Evolutionary conservation across 1,140 invertebrate species (phyloP), one percentile per base, ranked within the genome.

Genomic region (Hypothenemus hampei): DNA sequence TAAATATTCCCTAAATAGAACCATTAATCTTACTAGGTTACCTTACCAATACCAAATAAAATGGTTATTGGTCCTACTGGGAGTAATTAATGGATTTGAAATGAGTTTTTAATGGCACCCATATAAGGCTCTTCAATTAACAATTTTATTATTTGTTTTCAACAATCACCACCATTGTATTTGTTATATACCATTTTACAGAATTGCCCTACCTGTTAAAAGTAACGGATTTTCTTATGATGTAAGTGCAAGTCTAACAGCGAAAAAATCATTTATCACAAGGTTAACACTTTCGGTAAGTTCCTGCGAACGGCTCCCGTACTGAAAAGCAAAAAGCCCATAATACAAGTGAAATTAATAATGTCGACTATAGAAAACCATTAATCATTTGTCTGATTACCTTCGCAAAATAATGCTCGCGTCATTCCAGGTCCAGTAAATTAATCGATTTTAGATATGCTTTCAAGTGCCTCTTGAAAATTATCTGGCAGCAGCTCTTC

Each of bases 391-490:
- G 35, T 26, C 48, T 39, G 48, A 50, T 79, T 77, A 90, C 87
- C 84, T 75, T 87, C n/a, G 82, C 63, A 85, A 80, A 68, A 90
- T 87, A 65, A 89, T 88, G 67, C 86, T 82, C 49, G 86, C 84
- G 63, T 85, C 83, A 65, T 87, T 78, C 58, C 73, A 83, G 33
- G 51, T 54, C 51, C 51, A 41, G 49, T 52, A 52, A n/a, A 52
- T 52, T 52, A 54, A 45, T 54, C 20, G 89, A 89, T 70, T 85
- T 87, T 35, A 89, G 89, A 75, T 83, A 90, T 29, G 89, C 89
- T 74, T 92, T 88, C 11, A 88, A 91, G 68, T 89, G 81, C 67
- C 89, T 92, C 70, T 91, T 86, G 46, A 91, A 71, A 20, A 81
- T 83, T 48, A 87, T 78, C 57, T 81, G 78, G 66, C 89, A n/a